Evolutionary conservation across 53 echinoderm and acorn worm genomes (phyloP), one percentile per base, ranked within the genome.

Genomic region (Hippasteria phrygiana): DNA sequence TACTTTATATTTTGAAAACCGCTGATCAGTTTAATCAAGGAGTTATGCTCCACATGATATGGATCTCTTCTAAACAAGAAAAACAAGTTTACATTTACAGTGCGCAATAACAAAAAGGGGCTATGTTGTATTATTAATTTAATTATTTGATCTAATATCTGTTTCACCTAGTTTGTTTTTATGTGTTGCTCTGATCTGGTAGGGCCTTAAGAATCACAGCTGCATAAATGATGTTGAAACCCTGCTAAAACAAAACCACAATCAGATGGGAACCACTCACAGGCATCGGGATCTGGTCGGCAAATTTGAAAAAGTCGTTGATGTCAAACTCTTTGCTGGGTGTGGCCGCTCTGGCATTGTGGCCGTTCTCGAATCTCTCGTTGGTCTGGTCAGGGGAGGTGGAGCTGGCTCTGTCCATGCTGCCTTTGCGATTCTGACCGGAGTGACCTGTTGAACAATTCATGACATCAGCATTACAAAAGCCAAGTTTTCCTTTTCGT

Each of bases 251-350:
- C 40, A 39, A 8, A 71, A 28, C 26, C 36, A 39, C n/a, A n/a
- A n/a, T n/a, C n/a, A n/a, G n/a, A n/a, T n/a, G n/a, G n/a, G 14
- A 34, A 24, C 9, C 17, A 83, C 92, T 88, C 74, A 93, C 95
- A 26, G 93, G 79, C 67, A 95, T 91, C 27, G 93, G 71, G 34
- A 85, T 85, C 37, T 69, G 54, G 71, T 95, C 93, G 18, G 91
- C 78, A 74, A 96, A 93, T 43, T 93, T 99, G 90, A 99, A 99
- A 94, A 99, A 99, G 36, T 96, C 94, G 38, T 99, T 99, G 91
- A 99, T 93, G 86, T 99, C 99, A 93, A 99, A 99, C 4, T 94
- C 95, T 72, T 96, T 94, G 81, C 54, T 71, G 42, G 76, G 51
- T 17, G 74, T 91, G 24, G 71, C 26, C 35, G 43, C 50, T 27